Evolutionary conservation across 2,888 invertebrate genomes (phyloP).

Genomic region (Salpingus planirostris): DNA sequence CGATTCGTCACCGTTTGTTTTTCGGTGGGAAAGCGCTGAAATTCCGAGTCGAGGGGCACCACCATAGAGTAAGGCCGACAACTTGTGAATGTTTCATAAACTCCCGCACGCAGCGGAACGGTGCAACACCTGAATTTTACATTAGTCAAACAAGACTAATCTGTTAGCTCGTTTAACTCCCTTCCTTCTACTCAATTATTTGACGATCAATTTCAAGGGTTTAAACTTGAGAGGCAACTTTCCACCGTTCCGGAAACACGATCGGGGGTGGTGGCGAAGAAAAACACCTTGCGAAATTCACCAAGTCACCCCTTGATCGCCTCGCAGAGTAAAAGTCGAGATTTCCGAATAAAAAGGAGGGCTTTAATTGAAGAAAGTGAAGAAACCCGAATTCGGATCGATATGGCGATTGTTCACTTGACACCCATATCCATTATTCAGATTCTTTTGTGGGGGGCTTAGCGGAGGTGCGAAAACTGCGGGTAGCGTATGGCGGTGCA

Average conservation of each 20-base stretch:
- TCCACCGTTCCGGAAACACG: constrained; percentile 5
- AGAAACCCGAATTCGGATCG: no score
- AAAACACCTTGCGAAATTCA: neutral
- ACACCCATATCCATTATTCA: no score
- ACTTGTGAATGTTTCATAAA: neutral
- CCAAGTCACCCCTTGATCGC: no score
- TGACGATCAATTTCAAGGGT: constrained; percentile 17
- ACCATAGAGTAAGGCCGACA: no score
- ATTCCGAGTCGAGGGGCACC: no score
- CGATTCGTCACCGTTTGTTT: no score
- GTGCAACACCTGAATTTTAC: constrained; percentile 17
- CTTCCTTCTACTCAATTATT: constrained; percentile 17
- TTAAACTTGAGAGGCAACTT: constrained; percentile 11
- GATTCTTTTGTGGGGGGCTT: no score
- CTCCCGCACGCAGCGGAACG: neutral
- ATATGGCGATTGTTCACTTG: constrained; percentile 19
- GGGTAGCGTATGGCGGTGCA: constrained; percentile 23
- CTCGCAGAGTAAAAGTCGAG: no score
- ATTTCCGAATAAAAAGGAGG: no score
- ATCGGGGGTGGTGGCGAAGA: constrained; percentile 1
- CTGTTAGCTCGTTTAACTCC: constrained; percentile 19
- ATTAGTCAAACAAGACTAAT: constrained; percentile 19
- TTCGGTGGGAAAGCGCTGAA: no score
- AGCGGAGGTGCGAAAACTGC: constrained; percentile 28
- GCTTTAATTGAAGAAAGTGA: no score